Conservation (phyloP, 2,113 vertebrate genomes). For the Prochilodus magdalenae region DNA sequence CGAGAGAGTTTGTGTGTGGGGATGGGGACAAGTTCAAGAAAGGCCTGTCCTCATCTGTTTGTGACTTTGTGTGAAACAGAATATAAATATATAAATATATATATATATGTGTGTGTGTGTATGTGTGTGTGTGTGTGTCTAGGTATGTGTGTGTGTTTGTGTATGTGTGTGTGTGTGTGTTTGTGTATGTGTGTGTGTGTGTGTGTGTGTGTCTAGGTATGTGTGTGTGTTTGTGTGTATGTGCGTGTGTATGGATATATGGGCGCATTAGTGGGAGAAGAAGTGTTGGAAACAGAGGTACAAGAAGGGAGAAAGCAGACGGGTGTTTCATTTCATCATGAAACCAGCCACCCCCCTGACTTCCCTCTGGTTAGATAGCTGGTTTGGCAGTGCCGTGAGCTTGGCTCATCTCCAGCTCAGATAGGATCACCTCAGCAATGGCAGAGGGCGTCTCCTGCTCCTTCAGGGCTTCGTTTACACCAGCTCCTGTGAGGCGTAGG, state of each 20-base stretch:
- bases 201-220: conserved; percentile 51
- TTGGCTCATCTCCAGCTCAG: conserved; percentile 58
- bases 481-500: not conserved
- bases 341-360: conserved; percentile 65
- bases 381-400: conserved; percentile 60
- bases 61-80: conserved; percentile 44
- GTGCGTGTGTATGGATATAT: conserved; percentile 58
- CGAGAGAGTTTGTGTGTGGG: not conserved
- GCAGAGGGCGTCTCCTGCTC: not conserved
- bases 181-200: too few relatives aligned
- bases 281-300: conserved; percentile 18
- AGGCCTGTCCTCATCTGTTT: conserved; percentile 30
- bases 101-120: too few relatives aligned
- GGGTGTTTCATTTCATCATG: conserved; percentile 64
- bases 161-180: conserved; percentile 22
- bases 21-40: conserved; percentile 4
- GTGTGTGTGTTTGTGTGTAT: conserved; percentile 4
- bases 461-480: not conserved
- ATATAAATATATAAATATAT: conserved; percentile 29
- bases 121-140: too few relatives aligned
- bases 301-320: conserved; percentile 41
- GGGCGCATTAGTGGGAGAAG: not conserved
- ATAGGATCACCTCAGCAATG: conserved; percentile 33
- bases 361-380: conserved; percentile 67
- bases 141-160: not conserved